Percentiles rank a stretch among this genome's conserved stretches.
phyloP scores from a whole-genome alignment of 1,140 invertebrate genomes.

The Drosophila chauvacae region DNA sequence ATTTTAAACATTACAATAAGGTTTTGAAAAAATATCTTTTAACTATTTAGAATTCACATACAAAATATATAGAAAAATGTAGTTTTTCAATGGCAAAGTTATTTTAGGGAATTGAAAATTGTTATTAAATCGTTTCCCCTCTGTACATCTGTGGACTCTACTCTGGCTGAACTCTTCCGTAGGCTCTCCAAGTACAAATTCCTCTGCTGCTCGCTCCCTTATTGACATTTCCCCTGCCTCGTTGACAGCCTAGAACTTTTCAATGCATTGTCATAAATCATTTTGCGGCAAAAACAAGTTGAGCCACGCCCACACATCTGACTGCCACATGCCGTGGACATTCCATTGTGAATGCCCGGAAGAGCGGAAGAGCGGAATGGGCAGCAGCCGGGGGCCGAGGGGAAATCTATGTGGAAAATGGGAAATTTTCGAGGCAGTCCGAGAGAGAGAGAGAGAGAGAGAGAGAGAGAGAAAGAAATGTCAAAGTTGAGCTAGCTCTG shows the following conservation, averaged over 20 bases:
- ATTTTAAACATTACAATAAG: too few relatives aligned
- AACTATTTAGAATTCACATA: too few relatives aligned
- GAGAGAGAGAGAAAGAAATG: slow-evolving; percentile 45
- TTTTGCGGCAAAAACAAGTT: slow-evolving; percentile 74
- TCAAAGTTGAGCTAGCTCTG: slow-evolving; percentile 57
- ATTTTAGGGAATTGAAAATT: neutral
- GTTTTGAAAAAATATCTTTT: too few relatives aligned
- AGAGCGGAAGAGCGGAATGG: slow-evolving; percentile 6
- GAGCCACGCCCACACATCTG: slow-evolving; percentile 54
- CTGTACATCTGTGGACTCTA: slow-evolving; percentile 2
- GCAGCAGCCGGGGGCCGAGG: neutral
- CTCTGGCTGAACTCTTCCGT: neutral
- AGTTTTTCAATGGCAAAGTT: neutral
- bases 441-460: slow-evolving; percentile 1
- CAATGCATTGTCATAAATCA: slow-evolving; percentile 79
- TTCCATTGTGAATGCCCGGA: slow-evolving; percentile 36
- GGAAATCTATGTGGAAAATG: slow-evolving; percentile 9
- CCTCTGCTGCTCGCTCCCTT: slow-evolving; percentile 26
- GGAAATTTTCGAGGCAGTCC: slow-evolving; percentile 18
- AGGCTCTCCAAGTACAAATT: slow-evolving; percentile 15
- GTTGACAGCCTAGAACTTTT: slow-evolving; percentile 66
- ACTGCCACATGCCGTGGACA: slow-evolving; percentile 57
- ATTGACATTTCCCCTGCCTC: slow-evolving; percentile 46
- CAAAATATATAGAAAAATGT: neutral
- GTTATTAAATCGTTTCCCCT: neutral